Evolutionary conservation across 2,888 invertebrate species (phyloP), one percentile per base, ranked within the genome.

Genomic region (Carcina quercana): DNA sequence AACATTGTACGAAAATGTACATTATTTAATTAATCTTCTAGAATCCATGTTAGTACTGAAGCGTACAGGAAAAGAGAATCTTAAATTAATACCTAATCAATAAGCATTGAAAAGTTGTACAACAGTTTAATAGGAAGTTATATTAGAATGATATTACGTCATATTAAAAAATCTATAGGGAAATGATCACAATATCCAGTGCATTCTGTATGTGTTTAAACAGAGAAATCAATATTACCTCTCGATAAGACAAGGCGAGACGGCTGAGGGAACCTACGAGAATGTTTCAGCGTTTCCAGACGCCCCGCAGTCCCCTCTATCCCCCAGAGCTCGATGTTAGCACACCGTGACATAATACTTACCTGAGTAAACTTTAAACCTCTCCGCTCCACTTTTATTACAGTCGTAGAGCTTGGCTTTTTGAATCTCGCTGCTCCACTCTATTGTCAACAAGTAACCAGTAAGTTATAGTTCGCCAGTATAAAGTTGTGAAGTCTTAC

Each of bases 311-410:
- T 53, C 57, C 63, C 70, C 64, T n/a, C 60, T 57, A 55, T 57
- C 64, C 65, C 63, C 67, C 45, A 42, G 67, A 58, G 65, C 47
- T 58, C 58, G 54, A 62, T 68, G 66, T 71, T 73, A 68, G 64
- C 72, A 68, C 69, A 58, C 57, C 59, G 62, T 69, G 63, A 69
- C 68, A 71, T 71, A 75, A 78, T 74, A 73, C 71, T 69, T 68
- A 71, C 68, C 70, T 68, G 61, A 43, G 51, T 55, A 61, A 73
- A 71, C 53, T 67, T 75, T 68, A 62, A 72, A 74, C 62, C 56
- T 58, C 57, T 67, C 59, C 53, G 60, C 60, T 64, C 59, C 55
- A 47, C 51, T 67, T 66, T 68, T 68, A 70, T 66, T 65, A 59
- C 51, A 47, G 52, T 62, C 50, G 50, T n/a, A 11, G n/a, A 44